A percentile compares a stretch with the other conserved stretches of the same genome.
These are phyloP conservation scores for Gasterosteus nipponicus DNA, from an alignment of 2,113 vertebrate species.

Conservation along the genomic window DNA sequence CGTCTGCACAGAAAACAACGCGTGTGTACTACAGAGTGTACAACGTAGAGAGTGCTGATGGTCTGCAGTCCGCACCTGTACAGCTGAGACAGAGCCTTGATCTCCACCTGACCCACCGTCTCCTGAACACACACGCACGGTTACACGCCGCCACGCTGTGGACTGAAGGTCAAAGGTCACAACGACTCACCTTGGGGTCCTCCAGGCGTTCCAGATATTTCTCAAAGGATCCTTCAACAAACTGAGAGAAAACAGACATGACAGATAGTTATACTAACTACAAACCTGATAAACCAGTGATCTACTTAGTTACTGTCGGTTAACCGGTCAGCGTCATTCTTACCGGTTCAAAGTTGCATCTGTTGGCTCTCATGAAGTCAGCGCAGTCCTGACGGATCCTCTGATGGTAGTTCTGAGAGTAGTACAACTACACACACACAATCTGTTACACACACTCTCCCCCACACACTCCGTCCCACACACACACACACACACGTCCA, in stretches of 20 bases:
- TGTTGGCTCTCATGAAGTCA: constrained; percentile 87
- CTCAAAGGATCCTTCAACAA: constrained; percentile 96
- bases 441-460: not conserved
- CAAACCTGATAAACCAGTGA: not conserved
- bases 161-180: constrained; percentile 20
- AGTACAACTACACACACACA: constrained; percentile 60
- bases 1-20: constrained; percentile 76
- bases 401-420: constrained; percentile 89
- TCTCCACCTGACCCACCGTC: constrained; percentile 95
- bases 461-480: constrained; percentile 8
- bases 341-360: constrained; percentile 88
- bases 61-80: constrained; percentile 79
- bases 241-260: constrained; percentile 83
- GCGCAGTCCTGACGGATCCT: constrained; percentile 89
- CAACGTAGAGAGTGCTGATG: no score
- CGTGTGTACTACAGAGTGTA: not conserved
- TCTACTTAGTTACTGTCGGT: not conserved
- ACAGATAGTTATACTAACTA: no score
- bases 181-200: constrained; percentile 89
- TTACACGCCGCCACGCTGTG: not conserved
- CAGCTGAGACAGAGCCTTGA: constrained; percentile 90
- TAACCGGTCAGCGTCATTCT: constrained; percentile 65
- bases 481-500: not conserved
- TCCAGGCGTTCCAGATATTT: constrained; percentile 93
- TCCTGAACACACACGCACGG: constrained; percentile 65